These are phyloP conservation scores for Kryphioiulus occultus DNA, from an alignment of 2,888 invertebrate genomes.

Conservation along the genomic window DNA sequence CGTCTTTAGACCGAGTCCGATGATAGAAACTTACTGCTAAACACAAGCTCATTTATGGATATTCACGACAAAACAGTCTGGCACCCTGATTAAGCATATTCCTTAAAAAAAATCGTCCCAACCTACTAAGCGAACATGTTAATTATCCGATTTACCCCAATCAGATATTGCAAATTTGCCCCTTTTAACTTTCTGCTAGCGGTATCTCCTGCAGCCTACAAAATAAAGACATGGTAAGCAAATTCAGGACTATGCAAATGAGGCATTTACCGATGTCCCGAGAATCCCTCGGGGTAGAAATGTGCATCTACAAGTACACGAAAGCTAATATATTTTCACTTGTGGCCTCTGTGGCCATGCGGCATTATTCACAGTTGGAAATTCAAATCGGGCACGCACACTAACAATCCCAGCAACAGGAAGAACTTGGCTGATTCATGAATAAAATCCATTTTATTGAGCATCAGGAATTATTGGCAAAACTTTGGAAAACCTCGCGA, in stretches of 20 bases:
- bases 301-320: not conserved
- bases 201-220: not conserved
- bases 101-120: not conserved
- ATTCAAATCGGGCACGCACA: not conserved
- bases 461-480: not conserved
- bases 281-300: not conserved
- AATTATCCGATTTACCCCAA: not conserved
- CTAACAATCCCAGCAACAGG: not conserved
- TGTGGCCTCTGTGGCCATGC: not conserved
- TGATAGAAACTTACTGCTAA: too few species aligned
- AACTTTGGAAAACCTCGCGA: not conserved
- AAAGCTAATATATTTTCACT: constrained; percentile 29
- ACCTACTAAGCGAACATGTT: not conserved
- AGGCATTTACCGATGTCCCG: not conserved
- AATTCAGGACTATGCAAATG: not conserved
- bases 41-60: not conserved
- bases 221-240: not conserved
- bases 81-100: not conserved
- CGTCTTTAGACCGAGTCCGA: too few species aligned
- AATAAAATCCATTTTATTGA: not conserved
- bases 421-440: not conserved
- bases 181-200: not conserved
- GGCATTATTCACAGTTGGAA: constrained; percentile 9
- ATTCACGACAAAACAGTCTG: not conserved
- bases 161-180: not conserved